Evolutionary conservation across 2,113 vertebrate species (phyloP).

Genomic region (Phalacrocorax carbo): DNA sequence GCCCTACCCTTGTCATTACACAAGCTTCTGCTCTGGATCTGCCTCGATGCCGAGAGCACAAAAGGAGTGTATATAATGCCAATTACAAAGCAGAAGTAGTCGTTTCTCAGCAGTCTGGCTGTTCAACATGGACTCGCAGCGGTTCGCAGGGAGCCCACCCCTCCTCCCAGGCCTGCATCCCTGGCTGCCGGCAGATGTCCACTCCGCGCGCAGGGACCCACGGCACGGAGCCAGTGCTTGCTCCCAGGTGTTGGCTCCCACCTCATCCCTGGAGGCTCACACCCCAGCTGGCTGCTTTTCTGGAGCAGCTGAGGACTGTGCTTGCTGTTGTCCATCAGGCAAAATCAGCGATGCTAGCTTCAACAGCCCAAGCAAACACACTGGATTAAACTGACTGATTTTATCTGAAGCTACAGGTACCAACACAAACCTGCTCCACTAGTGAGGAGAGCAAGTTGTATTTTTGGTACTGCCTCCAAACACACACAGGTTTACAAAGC

Average conservation of each 20-base stretch:
- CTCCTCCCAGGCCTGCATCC: background rate
- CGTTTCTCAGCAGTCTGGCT: background rate
- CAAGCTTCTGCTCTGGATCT: background rate
- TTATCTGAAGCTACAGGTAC: background rate
- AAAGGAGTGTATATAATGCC: background rate
- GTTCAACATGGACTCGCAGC: background rate
- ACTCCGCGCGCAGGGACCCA: background rate
- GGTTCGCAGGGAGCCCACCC: background rate
- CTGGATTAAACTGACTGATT: background rate
- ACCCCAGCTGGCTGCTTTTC: background rate
- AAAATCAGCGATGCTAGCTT: background rate
- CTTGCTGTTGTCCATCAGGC: background rate
- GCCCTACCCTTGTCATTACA: background rate
- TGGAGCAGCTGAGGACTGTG: background rate
- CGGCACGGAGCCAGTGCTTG: rapidly evolving
- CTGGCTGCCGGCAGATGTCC: background rate
- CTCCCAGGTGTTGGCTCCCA: background rate
- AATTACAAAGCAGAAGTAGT: background rate
- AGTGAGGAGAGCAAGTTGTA: background rate
- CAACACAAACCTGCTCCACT: background rate
- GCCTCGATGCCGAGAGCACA: background rate
- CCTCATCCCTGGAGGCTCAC: background rate
- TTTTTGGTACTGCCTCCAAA: background rate
- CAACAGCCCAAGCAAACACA: background rate
- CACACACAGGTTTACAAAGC: background rate